Base-by-base conservation (phyloP, 2,113 vertebrate genomes). In the Gulo gulo region DNA sequence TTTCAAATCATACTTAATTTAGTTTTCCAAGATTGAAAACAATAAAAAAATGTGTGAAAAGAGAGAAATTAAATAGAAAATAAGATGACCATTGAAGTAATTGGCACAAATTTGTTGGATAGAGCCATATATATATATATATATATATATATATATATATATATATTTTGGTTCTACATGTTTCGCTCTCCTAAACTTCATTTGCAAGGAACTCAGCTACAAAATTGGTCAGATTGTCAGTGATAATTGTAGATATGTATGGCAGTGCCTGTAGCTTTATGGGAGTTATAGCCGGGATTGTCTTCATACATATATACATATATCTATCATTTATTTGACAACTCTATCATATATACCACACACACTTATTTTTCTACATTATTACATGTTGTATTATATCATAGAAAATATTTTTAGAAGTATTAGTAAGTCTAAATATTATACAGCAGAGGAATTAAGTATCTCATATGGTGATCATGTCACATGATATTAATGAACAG, bases 21-120 rank as follows among this genome's bases (percentile, higher is more conserved):
- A 7, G 0, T 55, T 57, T 18, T 4, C 76, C 79, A 21, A 29
- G 42, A 52, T 14, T 1, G 39, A 65, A 1, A 10, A 2, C 50
- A 20, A 39, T 4, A 14, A 0, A 63, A 42, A 91, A 91, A 84
- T 59, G 2, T 14, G 4, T 42, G 16, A 8, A 50, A 92, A 90
- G 20, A 52, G 7, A 73, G 74, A 78, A 36, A 36, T 36, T 50
- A 89, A 52, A 81, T 94, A 61, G 12, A 76, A 61, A 0, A 21
- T 45, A 16, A 96, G 55, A 0, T 61, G 6, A 16, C 65, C 76
- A 52, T 63, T 94, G 9, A 10, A 10, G 10, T 12, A 31, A 31
- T 36, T 2, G 50, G 13, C 9, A 84, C 50, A 1, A 63, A 42
- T 90, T 57, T 86, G 65, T 39, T 74, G 26, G 45, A 55, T 47